These are phyloP conservation scores for Rhea pennata DNA, from an alignment of 2,113 vertebrate species.

Conservation along the genomic window DNA sequence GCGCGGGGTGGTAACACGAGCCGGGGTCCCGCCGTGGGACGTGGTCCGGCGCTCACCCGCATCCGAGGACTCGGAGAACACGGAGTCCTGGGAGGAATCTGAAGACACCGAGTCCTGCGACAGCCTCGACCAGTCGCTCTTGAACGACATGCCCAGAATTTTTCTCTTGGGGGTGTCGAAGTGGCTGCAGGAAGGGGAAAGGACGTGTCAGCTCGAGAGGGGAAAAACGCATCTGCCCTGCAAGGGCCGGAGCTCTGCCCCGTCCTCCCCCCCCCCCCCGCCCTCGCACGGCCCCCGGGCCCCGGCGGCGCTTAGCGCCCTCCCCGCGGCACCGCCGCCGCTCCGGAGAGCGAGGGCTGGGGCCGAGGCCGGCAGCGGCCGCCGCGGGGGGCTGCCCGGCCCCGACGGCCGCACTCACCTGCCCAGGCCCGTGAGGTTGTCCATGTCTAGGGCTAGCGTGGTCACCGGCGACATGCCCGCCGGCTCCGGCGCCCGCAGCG, in stretches of 20 bases:
- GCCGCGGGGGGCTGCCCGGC: too few species aligned
- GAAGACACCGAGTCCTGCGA: conserved; percentile 30
- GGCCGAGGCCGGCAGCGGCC: too few species aligned
- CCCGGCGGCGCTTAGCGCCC: too few species aligned
- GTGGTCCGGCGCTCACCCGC: conserved; percentile 77
- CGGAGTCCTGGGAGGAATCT: conserved; percentile 8
- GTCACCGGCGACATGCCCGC: conserved; percentile 73
- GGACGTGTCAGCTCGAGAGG: background rate
- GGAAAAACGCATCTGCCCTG: too few species aligned
- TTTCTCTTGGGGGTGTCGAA: conserved; percentile 85
- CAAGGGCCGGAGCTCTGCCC: too few species aligned
- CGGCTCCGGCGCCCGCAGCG: background rate
- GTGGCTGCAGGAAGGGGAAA: conserved; percentile 52
- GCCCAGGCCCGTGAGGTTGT: conserved; percentile 78
- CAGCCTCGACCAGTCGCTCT: background rate
- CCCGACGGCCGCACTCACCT: conserved; percentile 77
- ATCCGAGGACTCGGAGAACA: conserved; percentile 87
- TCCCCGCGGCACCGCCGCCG: too few species aligned
- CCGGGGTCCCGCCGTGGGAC: background rate
- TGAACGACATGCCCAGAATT: background rate
- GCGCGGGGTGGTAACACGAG: too few species aligned
- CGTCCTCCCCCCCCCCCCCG: too few species aligned
- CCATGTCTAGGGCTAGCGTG: conserved; percentile 80
- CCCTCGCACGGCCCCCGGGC: too few species aligned
- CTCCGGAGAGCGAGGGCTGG: too few species aligned